Evolutionary conservation across 2,888 invertebrate genomes (phyloP).

Genomic region (Lymantria monacha): DNA sequence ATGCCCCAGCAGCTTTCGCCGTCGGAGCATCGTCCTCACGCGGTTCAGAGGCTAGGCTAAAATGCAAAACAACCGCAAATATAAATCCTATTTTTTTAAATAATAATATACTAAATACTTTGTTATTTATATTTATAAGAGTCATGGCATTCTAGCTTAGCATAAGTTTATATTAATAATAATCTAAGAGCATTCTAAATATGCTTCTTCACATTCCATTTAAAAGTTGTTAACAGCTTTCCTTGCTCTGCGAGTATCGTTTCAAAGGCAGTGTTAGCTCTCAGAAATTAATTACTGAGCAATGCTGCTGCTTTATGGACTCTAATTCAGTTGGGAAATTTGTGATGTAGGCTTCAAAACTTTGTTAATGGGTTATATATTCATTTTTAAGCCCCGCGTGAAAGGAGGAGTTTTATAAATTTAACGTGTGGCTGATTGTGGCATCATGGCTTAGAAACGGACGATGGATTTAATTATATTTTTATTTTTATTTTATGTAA

Average conservation of each 20-base stretch:
- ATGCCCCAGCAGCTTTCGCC: too few relatives aligned
- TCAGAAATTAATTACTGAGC: slow-evolving; percentile 63
- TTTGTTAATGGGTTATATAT: slow-evolving; percentile 26
- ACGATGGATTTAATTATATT: too few relatives aligned
- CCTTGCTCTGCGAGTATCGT: slow-evolving; percentile 23
- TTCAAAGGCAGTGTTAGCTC: slow-evolving; percentile 51
- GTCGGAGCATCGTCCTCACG: too few relatives aligned
- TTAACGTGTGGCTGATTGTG: too few relatives aligned
- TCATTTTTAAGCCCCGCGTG: slow-evolving; percentile 7
- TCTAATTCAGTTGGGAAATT: slow-evolving; percentile 47
- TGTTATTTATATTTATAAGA: too few relatives aligned
- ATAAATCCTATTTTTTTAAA: too few relatives aligned
- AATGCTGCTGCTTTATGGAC: slow-evolving; percentile 45
- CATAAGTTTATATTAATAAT: slow-evolving; percentile 10
- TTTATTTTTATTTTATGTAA: too few relatives aligned
- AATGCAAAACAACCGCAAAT: too few relatives aligned
- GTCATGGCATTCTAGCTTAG: neutral
- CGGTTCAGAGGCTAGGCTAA: too few relatives aligned
- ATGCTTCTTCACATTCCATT: slow-evolving; percentile 41
- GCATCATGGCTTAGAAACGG: too few relatives aligned
- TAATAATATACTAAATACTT: too few relatives aligned
- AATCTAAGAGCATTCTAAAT: slow-evolving; percentile 15
- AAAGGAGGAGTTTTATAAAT: too few relatives aligned
- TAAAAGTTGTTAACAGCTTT: slow-evolving; percentile 48
- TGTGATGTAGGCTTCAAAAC: slow-evolving; percentile 26